phyloP scores from a whole-genome alignment of 2,888 invertebrate genomes.

The Eugnorisma glareosa region DNA sequence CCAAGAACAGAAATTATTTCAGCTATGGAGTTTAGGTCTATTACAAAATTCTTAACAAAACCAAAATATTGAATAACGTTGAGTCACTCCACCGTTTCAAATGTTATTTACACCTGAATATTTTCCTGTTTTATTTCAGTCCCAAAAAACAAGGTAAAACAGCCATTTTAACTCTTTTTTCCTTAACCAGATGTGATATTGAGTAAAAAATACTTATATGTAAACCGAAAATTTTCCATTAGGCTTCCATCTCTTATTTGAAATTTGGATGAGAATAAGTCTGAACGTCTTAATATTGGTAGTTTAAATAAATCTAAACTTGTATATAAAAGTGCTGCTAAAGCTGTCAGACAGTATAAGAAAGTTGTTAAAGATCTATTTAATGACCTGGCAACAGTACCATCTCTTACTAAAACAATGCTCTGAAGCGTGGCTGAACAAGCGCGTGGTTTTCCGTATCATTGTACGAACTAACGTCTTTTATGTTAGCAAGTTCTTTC shows the following conservation, averaged over 20 bases:
- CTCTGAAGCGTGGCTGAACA: constrained; percentile 24
- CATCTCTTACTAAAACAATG: constrained; percentile 37
- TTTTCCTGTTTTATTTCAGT: constrained; percentile 40
- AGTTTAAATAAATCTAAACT: background rate
- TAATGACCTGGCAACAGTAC: constrained; percentile 32
- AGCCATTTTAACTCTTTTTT: constrained; percentile 30
- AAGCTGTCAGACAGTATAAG: background rate
- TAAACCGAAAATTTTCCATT: constrained; percentile 5
- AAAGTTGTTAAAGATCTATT: constrained; percentile 5
- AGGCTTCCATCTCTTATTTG: background rate
- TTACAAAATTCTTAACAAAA: constrained; percentile 17
- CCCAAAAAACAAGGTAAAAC: constrained; percentile 34
- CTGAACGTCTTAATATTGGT: background rate
- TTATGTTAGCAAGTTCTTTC: constrained; percentile 72
- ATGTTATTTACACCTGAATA: constrained; percentile 32
- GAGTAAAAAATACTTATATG: background rate
- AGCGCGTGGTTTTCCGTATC: constrained; percentile 52
- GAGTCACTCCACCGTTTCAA: constrained; percentile 25
- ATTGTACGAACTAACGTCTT: constrained; percentile 62
- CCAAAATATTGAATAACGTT: constrained; percentile 20
- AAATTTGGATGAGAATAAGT: background rate
- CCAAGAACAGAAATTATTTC: background rate
- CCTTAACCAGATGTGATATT: constrained; percentile 22
- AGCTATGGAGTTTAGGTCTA: background rate
- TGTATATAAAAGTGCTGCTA: background rate